phyloP scores from a whole-genome alignment of 1,140 invertebrate genomes.

The Gonioctena quinquepunctata region DNA sequence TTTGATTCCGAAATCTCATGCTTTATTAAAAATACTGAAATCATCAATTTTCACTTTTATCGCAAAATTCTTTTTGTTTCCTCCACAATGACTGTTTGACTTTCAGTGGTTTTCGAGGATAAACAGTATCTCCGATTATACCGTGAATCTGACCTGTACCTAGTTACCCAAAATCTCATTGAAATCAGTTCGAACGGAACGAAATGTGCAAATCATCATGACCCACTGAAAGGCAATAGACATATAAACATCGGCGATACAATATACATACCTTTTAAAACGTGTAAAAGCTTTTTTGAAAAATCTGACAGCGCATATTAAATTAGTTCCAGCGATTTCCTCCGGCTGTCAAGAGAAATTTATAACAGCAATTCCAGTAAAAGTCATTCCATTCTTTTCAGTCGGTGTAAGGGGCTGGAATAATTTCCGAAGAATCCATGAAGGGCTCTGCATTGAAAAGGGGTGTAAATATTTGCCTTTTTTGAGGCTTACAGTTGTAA shows the following conservation, averaged over 20 bases:
- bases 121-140: too few relatives aligned
- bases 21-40: too few relatives aligned
- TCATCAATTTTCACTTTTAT: too few relatives aligned
- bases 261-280: not conserved
- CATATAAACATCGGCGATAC: not conserved
- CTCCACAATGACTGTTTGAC: too few relatives aligned
- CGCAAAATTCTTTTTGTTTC: too few relatives aligned
- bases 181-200: not conserved
- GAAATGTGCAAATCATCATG: slow-evolving; percentile 8
- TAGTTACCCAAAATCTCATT: not conserved
- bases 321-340: slow-evolving; percentile 31
- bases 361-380: slow-evolving; percentile 24
- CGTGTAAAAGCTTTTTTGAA: slow-evolving; percentile 5
- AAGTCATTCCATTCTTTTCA: slow-evolving; percentile 5
- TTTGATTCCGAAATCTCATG: too few relatives aligned
- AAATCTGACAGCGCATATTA: slow-evolving; percentile 21
- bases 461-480: slow-evolving; percentile 36
- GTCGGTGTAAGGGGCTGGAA: not conserved
- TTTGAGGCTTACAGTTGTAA: slow-evolving; percentile 27
- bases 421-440: slow-evolving; percentile 26
- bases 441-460: slow-evolving; percentile 15
- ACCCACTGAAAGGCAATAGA: not conserved
- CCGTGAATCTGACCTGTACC: not conserved
- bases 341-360: slow-evolving; percentile 30
- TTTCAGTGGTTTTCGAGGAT: too few relatives aligned